Conservation (phyloP, 2,113 vertebrate genomes). For the Otus sunia region DNA sequence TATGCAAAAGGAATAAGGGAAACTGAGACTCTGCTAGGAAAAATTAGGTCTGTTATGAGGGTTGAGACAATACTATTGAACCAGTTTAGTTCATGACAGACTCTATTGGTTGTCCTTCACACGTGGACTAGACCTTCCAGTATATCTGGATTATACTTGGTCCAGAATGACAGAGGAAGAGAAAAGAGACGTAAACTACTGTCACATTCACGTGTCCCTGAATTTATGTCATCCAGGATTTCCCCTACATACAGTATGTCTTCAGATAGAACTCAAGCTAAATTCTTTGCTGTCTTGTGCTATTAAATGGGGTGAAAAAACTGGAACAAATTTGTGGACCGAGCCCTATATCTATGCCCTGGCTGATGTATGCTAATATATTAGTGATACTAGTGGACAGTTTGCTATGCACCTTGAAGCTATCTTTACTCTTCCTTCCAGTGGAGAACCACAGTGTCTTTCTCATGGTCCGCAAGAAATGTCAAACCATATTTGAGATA, state of each 20-base stretch:
- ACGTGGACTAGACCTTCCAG: neutral
- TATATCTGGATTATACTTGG: fast-evolving
- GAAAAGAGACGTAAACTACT: neutral
- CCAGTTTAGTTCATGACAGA: neutral
- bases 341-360: neutral
- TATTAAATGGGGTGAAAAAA: neutral
- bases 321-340: neutral
- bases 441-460: neutral
- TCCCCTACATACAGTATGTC: neutral
- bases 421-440: neutral
- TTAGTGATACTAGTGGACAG: neutral
- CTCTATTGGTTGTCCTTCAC: neutral
- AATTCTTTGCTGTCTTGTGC: neutral
- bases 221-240: neutral
- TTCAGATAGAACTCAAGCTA: neutral
- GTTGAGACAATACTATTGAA: neutral
- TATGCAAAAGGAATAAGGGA: neutral
- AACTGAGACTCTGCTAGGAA: neutral
- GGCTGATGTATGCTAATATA: neutral
- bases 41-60: neutral
- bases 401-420: neutral
- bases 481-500: neutral
- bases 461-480: neutral
- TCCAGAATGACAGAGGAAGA: neutral
- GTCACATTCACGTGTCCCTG: neutral